Conservation (phyloP, 2,888 invertebrate genomes). For the Crematogaster levior region DNA sequence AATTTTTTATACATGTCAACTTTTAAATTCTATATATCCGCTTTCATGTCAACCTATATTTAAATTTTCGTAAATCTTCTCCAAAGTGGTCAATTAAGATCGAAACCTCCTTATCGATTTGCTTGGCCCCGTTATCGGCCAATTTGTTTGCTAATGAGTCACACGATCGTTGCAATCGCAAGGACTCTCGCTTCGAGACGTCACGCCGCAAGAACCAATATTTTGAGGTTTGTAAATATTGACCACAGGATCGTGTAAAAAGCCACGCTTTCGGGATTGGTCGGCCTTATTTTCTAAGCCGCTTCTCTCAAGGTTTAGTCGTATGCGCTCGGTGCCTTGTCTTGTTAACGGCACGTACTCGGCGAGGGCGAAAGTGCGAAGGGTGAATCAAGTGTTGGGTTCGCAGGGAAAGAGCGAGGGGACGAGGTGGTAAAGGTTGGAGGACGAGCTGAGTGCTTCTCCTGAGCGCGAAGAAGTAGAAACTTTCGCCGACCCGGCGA, state of each 20-base stretch:
- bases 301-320: neutral
- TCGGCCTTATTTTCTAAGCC: slow-evolving; percentile 30
- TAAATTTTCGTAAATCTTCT: neutral
- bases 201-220: slow-evolving; percentile 14
- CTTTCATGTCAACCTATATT: neutral
- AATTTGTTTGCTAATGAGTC: slow-evolving; percentile 26
- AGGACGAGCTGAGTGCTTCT: slow-evolving; percentile 53
- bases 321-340: slow-evolving; percentile 13
- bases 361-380: neutral
- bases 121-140: neutral
- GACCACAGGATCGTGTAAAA: slow-evolving; percentile 24
- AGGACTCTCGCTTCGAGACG: neutral
- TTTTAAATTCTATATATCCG: neutral
- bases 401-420: neutral
- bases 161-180: neutral
- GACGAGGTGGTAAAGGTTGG: neutral
- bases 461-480: slow-evolving; percentile 44
- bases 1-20: neutral
- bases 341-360: slow-evolving; percentile 44
- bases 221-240: slow-evolving; percentile 45
- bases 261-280: neutral
- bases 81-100: neutral
- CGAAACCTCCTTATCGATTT: neutral
- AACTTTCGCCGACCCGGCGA: slow-evolving; percentile 48
- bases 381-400: slow-evolving; percentile 23